Evolutionary conservation across 2,888 invertebrate species (phyloP).

Genomic region (Spodoptera littoralis): DNA sequence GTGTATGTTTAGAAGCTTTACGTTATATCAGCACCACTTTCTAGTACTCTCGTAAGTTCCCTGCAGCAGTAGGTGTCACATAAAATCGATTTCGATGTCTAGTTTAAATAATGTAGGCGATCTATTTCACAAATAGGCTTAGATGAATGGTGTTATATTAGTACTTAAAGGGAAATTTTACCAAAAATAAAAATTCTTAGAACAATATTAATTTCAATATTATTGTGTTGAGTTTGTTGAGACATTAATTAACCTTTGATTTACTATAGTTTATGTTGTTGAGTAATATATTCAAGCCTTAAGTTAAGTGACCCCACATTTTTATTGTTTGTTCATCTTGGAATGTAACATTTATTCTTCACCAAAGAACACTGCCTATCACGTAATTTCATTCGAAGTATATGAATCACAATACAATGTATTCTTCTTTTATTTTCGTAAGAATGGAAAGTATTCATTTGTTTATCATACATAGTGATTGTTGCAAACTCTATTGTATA

Average conservation of each 20-base stretch:
- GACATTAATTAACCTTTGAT: slow-evolving; percentile 64
- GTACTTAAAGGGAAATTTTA: slow-evolving; percentile 84
- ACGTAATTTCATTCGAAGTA: slow-evolving; percentile 31
- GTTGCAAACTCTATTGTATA: slow-evolving; percentile 22
- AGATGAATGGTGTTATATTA: slow-evolving; percentile 76
- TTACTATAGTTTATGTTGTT: slow-evolving; percentile 73
- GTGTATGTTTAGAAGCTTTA: slow-evolving; percentile 66
- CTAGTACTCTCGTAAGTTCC: slow-evolving; percentile 56
- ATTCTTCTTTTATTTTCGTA: slow-evolving; percentile 14
- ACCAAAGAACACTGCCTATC: slow-evolving; percentile 74
- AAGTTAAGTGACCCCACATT: slow-evolving; percentile 61
- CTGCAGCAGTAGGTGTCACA: slow-evolving; percentile 55
- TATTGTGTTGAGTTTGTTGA: slow-evolving; percentile 73
- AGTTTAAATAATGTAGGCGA: slow-evolving; percentile 59
- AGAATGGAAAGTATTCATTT: slow-evolving; percentile 20
- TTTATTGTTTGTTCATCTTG: slow-evolving; percentile 50
- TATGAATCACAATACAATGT: slow-evolving; percentile 23
- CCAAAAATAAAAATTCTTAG: slow-evolving; percentile 81
- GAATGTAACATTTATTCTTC: slow-evolving; percentile 66
- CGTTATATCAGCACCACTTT: slow-evolving; percentile 60
- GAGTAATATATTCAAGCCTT: slow-evolving; percentile 78
- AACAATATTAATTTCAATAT: slow-evolving; percentile 80
- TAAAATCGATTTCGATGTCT: slow-evolving; percentile 40
- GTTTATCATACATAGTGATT: slow-evolving; percentile 19
- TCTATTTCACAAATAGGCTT: slow-evolving; percentile 79